Conservation (phyloP, 1,140 invertebrate genomes). For the Parasteatoda tepidariorum region DNA sequence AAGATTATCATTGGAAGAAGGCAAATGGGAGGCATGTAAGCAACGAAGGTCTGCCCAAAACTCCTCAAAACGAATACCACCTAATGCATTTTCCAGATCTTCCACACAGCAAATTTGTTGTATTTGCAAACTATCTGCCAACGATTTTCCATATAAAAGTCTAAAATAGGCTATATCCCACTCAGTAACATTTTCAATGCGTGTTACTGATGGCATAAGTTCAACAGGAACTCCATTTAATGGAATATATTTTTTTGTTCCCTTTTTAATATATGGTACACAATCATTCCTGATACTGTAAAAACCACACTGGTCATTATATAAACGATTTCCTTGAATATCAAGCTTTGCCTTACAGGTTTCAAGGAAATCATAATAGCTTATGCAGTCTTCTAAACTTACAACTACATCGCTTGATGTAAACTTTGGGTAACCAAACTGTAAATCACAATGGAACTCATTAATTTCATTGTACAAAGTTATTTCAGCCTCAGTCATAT, state of each 20-base stretch:
- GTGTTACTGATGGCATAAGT: conserved; percentile 80
- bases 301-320: conserved; percentile 86
- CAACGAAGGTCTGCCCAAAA: conserved; percentile 78
- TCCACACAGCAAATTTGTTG: conserved; percentile 81
- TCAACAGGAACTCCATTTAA: conserved; percentile 91
- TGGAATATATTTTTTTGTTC: conserved; percentile 87
- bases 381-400: conserved; percentile 83
- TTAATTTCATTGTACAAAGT: conserved; percentile 94
- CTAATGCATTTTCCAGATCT: conserved; percentile 90
- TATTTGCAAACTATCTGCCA: not conserved
- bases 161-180: conserved; percentile 94
- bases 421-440: conserved; percentile 91
- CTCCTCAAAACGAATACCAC: conserved; percentile 87
- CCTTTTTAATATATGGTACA: conserved; percentile 89
- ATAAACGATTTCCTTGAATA: conserved; percentile 73
- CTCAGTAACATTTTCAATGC: conserved; percentile 83
- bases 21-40: conserved; percentile 13
- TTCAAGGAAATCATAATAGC: conserved; percentile 91
- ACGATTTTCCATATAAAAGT: conserved; percentile 74
- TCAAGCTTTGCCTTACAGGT: conserved; percentile 80
- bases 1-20: conserved; percentile 3
- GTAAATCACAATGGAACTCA: conserved; percentile 87
- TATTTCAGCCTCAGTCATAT: conserved; percentile 90
- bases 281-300: conserved; percentile 94
- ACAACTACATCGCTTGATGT: conserved; percentile 91